phyloP scores from a whole-genome alignment of 2,113 vertebrate species.

The Naja naja region DNA sequence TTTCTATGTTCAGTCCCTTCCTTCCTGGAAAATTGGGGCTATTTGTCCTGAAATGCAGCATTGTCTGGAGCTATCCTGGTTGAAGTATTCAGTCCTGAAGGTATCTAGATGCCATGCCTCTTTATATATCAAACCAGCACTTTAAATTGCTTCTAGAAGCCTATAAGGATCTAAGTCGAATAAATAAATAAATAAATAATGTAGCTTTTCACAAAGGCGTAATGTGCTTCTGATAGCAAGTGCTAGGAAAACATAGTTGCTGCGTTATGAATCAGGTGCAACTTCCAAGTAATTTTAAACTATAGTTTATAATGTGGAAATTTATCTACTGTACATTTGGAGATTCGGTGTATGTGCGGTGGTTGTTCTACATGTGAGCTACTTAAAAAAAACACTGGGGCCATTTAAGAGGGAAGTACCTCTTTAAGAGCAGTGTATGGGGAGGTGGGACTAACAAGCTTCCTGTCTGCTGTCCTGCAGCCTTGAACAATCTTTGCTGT shows the following conservation, averaged over 20 bases:
- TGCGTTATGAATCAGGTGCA: neutral
- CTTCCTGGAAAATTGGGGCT: neutral
- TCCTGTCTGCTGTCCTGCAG: conserved; percentile 33
- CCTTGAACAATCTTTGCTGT: conserved; percentile 24
- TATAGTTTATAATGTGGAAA: neutral
- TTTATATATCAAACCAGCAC: neutral
- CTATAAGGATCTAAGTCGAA: neutral
- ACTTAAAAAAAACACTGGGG: neutral
- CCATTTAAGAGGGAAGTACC: fast-evolving
- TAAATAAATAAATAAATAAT: no score
- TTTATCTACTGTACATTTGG: neutral
- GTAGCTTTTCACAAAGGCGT: neutral
- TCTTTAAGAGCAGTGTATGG: neutral
- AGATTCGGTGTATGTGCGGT: neutral
- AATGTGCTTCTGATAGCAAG: neutral
- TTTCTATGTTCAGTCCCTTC: neutral
- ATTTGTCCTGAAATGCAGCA: neutral
- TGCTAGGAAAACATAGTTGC: neutral
- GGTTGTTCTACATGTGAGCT: neutral
- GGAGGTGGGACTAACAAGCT: conserved; percentile 42
- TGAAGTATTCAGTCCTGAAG: neutral
- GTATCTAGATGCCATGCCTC: neutral
- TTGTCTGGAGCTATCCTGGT: neutral
- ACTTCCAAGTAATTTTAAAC: neutral
- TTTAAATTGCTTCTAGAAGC: neutral